Evolutionary conservation across 2,888 invertebrate genomes (phyloP).

Genomic region (Mechanitis messenoides): DNA sequence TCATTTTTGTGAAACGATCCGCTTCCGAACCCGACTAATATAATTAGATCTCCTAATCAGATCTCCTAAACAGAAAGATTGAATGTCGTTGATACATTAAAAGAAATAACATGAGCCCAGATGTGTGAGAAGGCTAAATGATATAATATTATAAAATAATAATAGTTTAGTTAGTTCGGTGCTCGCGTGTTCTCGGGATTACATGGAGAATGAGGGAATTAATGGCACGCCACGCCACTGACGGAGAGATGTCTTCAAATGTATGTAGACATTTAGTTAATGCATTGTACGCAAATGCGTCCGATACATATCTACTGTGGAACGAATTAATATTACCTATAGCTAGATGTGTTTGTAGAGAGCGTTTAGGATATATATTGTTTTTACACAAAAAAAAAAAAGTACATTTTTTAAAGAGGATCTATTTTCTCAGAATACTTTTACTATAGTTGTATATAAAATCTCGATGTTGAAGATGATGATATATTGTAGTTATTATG

Average conservation of each 20-base stretch:
- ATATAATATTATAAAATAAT: constrained; percentile 44
- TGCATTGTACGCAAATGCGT: constrained; percentile 27
- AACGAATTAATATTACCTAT: background rate
- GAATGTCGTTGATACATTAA: background rate
- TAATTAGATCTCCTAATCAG: too few relatives aligned
- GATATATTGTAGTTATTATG: background rate
- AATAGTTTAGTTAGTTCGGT: constrained; percentile 39
- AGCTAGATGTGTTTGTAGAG: too few relatives aligned
- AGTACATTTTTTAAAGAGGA: too few relatives aligned
- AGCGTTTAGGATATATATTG: too few relatives aligned
- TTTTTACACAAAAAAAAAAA: too few relatives aligned
- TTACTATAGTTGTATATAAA: too few relatives aligned
- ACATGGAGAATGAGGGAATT: constrained; percentile 43
- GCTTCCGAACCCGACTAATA: constrained; percentile 42
- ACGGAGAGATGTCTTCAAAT: constrained; percentile 39
- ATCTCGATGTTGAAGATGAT: too few relatives aligned
- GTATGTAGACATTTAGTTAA: constrained; percentile 25
- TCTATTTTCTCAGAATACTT: too few relatives aligned
- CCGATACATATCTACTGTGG: constrained; percentile 14
- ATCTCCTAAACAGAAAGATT: constrained; percentile 16
- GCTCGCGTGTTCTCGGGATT: constrained; percentile 61
- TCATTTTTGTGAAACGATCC: constrained; percentile 36
- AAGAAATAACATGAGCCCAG: too few relatives aligned
- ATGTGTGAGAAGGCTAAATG: background rate
- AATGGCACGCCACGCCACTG: constrained; percentile 62